Evolutionary conservation across 2,797 vertebrate genomes (phyloP).

Genomic region (Uromys caudimaculatus): DNA sequence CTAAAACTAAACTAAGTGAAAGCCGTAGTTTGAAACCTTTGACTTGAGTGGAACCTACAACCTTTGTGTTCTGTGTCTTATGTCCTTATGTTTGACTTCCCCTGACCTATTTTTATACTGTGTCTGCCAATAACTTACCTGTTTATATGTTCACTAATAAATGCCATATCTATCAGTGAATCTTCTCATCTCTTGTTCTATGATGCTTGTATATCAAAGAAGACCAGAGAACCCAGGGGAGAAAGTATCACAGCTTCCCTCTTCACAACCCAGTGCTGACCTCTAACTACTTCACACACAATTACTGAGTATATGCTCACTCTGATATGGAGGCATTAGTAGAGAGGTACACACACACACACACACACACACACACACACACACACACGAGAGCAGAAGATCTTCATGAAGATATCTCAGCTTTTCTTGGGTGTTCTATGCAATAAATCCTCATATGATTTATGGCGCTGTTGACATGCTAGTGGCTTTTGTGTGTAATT

Average conservation of each 20-base stretch:
- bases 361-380: neutral
- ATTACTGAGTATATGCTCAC: neutral
- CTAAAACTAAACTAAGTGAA: too few species aligned
- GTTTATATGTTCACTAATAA: neutral
- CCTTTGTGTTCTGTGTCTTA: neutral
- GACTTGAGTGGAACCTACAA: neutral
- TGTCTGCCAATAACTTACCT: neutral
- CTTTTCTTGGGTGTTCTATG: neutral
- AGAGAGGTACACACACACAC: neutral
- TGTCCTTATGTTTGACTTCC: neutral
- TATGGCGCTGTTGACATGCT: neutral
- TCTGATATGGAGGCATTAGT: neutral
- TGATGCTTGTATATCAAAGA: neutral
- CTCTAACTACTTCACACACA: neutral
- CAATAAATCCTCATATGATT: neutral
- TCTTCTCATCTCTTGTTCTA: neutral
- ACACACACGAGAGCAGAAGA: neutral
- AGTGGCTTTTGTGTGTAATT: neutral
- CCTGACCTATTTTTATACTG: neutral
- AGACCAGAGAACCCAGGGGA: neutral
- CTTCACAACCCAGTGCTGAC: neutral
- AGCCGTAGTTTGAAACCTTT: neutral
- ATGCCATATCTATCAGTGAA: neutral
- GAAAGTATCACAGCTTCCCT: neutral
- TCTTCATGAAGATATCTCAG: neutral